Evolutionary conservation across 1,140 invertebrate species (phyloP).

Genomic region (Ganaspis sp.): DNA sequence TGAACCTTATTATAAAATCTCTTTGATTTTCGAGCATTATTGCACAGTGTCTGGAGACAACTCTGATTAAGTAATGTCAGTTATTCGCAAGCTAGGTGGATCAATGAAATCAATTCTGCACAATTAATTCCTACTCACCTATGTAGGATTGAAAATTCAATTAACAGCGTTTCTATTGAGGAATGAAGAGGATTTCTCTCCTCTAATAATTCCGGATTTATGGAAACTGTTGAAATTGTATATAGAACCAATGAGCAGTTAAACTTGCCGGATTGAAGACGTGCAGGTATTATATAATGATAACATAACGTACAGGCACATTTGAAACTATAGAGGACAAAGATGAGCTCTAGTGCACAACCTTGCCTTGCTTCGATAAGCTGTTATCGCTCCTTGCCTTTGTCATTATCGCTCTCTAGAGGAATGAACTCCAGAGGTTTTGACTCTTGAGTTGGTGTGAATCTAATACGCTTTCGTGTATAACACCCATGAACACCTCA

Average conservation of each 20-base stretch:
- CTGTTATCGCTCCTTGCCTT: slow-evolving; percentile 9
- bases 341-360: background rate
- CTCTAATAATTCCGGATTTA: background rate
- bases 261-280: background rate
- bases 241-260: background rate
- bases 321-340: background rate
- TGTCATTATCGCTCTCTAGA: background rate
- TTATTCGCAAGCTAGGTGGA: background rate
- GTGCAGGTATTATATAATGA: background rate
- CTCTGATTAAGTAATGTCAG: background rate
- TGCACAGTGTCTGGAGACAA: background rate
- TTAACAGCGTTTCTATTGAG: background rate
- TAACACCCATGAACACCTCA: background rate
- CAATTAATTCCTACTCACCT: slow-evolving; percentile 1
- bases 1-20: too few relatives aligned
- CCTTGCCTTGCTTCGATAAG: background rate
- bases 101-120: background rate
- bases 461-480: background rate
- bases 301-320: background rate
- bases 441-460: background rate
- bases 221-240: background rate
- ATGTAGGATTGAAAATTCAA: background rate
- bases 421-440: background rate
- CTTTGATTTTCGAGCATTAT: background rate
- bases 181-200: background rate